Conservation (phyloP, 2,113 vertebrate genomes). For the Channa argus region DNA sequence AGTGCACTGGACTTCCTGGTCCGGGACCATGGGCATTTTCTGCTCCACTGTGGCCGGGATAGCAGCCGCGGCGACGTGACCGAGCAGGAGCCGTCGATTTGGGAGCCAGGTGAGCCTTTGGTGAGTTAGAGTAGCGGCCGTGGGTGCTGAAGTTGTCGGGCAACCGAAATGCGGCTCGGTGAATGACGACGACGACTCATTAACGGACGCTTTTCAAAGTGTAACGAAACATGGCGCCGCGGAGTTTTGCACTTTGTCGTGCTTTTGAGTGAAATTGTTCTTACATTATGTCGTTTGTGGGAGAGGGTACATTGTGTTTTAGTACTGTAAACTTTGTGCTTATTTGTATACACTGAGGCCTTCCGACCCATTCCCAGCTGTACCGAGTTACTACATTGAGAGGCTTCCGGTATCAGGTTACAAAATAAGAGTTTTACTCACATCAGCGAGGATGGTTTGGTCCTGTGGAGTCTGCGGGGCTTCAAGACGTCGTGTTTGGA, state of each 20-base stretch:
- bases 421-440: conserved; percentile 47
- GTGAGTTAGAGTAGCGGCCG: background rate
- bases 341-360: conserved; percentile 81
- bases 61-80: conserved; percentile 60
- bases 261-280: background rate
- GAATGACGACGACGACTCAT: conserved; percentile 58
- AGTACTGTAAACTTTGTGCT: conserved; percentile 76
- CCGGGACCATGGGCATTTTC: conserved; percentile 70
- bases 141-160: conserved; percentile 50
- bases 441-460: too few relatives aligned
- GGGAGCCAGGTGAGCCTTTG: conserved; percentile 72
- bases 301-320: conserved; percentile 16
- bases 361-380: conserved; percentile 71
- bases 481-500: too few relatives aligned
- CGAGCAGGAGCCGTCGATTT: conserved; percentile 43
- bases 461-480: too few relatives aligned
- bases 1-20: conserved; percentile 83
- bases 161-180: conserved; percentile 53
- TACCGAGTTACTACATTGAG: background rate
- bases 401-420: conserved; percentile 43
- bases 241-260: background rate
- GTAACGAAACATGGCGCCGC: background rate
- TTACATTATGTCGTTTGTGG: background rate
- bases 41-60: conserved; percentile 37
- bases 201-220: conserved; percentile 43